These are phyloP conservation scores for Paramuricea clavata DNA, from an alignment of 92 coral and sea anemone species.

Conservation along the genomic window DNA sequence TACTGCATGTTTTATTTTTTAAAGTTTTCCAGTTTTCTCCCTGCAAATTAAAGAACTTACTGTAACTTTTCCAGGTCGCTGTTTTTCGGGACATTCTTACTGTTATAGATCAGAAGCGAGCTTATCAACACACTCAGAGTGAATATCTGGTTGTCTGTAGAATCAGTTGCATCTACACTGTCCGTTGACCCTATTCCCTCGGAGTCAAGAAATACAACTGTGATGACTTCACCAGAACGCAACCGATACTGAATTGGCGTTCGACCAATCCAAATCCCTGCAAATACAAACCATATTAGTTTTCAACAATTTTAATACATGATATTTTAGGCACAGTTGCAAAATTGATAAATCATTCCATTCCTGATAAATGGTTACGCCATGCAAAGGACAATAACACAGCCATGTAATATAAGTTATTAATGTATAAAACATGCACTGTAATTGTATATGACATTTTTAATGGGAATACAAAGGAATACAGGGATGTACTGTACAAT, in stretches of 20 bases:
- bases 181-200: conserved; percentile 38
- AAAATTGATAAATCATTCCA: too few species aligned
- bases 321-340: too few species aligned
- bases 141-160: conserved; percentile 42
- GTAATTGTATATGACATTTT: too few species aligned
- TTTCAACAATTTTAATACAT: too few species aligned
- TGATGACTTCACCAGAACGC: conserved; percentile 21
- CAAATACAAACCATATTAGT: not conserved
- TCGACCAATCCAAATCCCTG: conserved; percentile 44
- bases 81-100: conserved; percentile 40
- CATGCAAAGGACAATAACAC: too few species aligned
- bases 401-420: too few species aligned
- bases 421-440: too few species aligned
- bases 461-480: too few species aligned
- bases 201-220: conserved; percentile 37
- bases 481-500: too few species aligned
- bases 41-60: not conserved
- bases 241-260: not conserved
- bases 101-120: conserved; percentile 39
- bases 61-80: conserved; percentile 42
- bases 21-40: too few species aligned
- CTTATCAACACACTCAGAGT: conserved; percentile 41
- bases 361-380: too few species aligned
- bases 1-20: too few species aligned
- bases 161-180: conserved; percentile 25